A percentile compares a stretch with the other conserved stretches of the same genome.
Evolutionary conservation across 2,888 invertebrate genomes (phyloP).

Genomic region (Sisyra terminalis): DNA sequence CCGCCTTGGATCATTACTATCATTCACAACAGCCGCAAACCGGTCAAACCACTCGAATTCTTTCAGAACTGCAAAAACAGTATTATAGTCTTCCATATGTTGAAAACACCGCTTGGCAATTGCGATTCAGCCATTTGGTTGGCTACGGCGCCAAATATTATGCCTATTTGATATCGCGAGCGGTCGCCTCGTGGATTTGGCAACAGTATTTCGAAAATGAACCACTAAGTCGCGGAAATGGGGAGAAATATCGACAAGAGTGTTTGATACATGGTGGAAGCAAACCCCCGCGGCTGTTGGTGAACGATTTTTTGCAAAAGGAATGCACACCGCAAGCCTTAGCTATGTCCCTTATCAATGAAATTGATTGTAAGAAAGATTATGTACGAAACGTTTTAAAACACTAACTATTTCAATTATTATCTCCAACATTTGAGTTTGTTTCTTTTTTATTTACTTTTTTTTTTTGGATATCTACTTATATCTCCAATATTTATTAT

Average conservation of each 20-base stretch:
- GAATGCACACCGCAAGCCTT: slow-evolving; percentile 60
- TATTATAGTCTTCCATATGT: slow-evolving; percentile 82
- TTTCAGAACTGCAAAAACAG: slow-evolving; percentile 58
- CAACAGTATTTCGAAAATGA: slow-evolving; percentile 63
- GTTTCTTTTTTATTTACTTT: too few relatives aligned
- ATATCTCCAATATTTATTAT: too few relatives aligned
- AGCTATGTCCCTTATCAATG: slow-evolving; percentile 63
- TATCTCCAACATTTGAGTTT: too few relatives aligned
- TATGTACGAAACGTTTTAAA: slow-evolving; percentile 19
- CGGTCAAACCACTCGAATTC: slow-evolving; percentile 49
- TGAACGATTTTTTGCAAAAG: slow-evolving; percentile 61
- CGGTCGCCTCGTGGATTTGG: slow-evolving; percentile 89
- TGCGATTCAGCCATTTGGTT: slow-evolving; percentile 88
- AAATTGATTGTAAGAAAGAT: slow-evolving; percentile 47
- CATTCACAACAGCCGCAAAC: slow-evolving; percentile 45
- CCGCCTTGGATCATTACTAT: slow-evolving; percentile 79
- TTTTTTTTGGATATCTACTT: too few relatives aligned
- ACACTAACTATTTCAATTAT: neutral
- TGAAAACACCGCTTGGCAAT: slow-evolving; percentile 85
- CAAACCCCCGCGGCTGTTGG: slow-evolving; percentile 58
- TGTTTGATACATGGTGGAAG: slow-evolving; percentile 81
- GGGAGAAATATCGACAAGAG: slow-evolving; percentile 58
- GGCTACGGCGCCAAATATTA: slow-evolving; percentile 99
- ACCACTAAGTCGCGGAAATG: slow-evolving; percentile 61
- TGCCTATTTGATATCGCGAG: slow-evolving; percentile 88